Evolutionary conservation across 1,140 invertebrate species (phyloP), one percentile per base, ranked within the genome.

Genomic region (Aricia agestis): DNA sequence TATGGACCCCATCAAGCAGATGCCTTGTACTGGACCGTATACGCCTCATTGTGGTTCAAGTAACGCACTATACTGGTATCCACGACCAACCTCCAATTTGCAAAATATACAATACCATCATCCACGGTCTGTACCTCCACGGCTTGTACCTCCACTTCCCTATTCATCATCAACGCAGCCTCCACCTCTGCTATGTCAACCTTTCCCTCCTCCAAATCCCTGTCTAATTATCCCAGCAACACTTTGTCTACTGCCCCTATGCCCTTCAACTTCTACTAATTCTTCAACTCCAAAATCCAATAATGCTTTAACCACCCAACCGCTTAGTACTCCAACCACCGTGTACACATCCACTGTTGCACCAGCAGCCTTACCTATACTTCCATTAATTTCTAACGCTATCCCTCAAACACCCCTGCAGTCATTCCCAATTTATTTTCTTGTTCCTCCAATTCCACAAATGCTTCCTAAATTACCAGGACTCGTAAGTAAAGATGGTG

Each of bases 11-110:
- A 45, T 80, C 5, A 72, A 19, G 66, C 71, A 7, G 66, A 72
- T 71, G 52, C 66, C 2, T 6, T 36, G 36, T 36, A 5, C 25
- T 18, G 61, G 52, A 71, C 31, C 52, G 59, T 59, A 42, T 57
- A 36, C 19, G 15, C 65, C 69, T 11, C 77, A 79, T 31, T 59
- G 18, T 17, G 74, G 89, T 68, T 81, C 83, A 5, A 89, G 88
- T 68, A 86, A 89, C 25, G 81, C 82, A 1, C 70, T 86, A 0
- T 90, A 85, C 45, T 89, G 87, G 87, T 89, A 86, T 74, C 87
- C 87, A 1, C 80, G 67, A 66, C 18, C 71, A 67, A 82, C 19
- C 59, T 66, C 41, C 78, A 71, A 61, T 32, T 66, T 9, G 45
- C 25, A 19, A 52, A 36, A 19, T n/a, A 9, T 36, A 57, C 36